Conservation (phyloP, 2,797 vertebrate genomes). For the Mus spretus region DNA sequence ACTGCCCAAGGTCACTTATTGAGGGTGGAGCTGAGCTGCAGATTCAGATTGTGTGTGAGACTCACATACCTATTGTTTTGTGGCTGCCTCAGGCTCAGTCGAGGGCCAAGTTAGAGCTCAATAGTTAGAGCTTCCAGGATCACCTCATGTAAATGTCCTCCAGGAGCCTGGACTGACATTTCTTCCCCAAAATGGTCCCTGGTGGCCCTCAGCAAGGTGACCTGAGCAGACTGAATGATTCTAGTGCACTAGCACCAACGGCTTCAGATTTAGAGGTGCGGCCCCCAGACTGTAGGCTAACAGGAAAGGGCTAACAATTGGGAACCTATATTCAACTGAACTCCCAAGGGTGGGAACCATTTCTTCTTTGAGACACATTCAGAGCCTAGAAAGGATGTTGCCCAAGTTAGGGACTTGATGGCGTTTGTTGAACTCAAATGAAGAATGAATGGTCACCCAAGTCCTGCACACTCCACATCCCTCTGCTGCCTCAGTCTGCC, state of each 20-base stretch:
- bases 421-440: not conserved
- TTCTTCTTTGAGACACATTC: not conserved
- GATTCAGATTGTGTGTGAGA: not conserved
- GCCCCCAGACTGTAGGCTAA: not conserved
- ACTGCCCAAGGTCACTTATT: not conserved
- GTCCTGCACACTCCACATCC: too few relatives aligned
- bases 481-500: rapidly evolving
- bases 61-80: not conserved
- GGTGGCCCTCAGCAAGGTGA: not conserved
- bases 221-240: not conserved
- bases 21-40: not conserved
- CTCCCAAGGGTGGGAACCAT: not conserved
- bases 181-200: too few relatives aligned
- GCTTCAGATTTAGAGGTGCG: not conserved
- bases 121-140: not conserved
- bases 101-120: not conserved
- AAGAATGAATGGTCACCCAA: not conserved
- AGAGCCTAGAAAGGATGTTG: not conserved
- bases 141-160: not conserved
- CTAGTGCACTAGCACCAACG: not conserved
- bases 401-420: not conserved
- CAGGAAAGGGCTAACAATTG: not conserved
- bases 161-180: not conserved
- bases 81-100: not conserved
- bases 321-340: not conserved